Conservation (phyloP, 2,113 vertebrate species). For the Sprattus sprattus region DNA sequence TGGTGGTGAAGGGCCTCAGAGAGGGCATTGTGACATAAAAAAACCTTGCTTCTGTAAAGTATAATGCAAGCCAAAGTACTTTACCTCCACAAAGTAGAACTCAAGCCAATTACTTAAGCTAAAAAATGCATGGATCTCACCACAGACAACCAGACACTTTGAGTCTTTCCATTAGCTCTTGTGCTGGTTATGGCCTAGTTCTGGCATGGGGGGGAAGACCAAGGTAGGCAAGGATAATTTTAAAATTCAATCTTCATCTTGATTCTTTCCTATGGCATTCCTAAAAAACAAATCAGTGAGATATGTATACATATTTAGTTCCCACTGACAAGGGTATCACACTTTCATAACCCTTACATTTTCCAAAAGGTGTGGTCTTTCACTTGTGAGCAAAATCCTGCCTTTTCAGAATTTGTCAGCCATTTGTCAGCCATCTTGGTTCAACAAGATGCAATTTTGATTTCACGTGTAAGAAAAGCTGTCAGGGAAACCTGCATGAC, state of each 20-base stretch:
- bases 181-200: background rate
- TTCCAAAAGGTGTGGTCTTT: background rate
- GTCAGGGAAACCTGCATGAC: background rate
- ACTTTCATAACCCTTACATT: background rate
- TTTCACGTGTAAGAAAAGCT: background rate
- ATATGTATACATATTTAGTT: background rate
- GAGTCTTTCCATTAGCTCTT: background rate
- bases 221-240: background rate
- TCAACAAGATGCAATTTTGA: background rate
- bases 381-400: background rate
- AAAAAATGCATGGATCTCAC: background rate
- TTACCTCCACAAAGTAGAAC: background rate
- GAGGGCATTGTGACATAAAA: background rate
- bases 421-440: background rate
- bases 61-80: background rate
- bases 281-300: background rate
- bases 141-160: background rate
- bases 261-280: background rate
- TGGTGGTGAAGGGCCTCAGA: background rate
- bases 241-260: background rate
- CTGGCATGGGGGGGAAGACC: background rate
- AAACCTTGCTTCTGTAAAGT: background rate
- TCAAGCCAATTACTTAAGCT: background rate
- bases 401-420: background rate
- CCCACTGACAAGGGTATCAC: background rate